Evolutionary conservation across 2,797 vertebrate species (phyloP), one percentile per base, ranked within the genome.

Genomic region (Geotria australis): DNA sequence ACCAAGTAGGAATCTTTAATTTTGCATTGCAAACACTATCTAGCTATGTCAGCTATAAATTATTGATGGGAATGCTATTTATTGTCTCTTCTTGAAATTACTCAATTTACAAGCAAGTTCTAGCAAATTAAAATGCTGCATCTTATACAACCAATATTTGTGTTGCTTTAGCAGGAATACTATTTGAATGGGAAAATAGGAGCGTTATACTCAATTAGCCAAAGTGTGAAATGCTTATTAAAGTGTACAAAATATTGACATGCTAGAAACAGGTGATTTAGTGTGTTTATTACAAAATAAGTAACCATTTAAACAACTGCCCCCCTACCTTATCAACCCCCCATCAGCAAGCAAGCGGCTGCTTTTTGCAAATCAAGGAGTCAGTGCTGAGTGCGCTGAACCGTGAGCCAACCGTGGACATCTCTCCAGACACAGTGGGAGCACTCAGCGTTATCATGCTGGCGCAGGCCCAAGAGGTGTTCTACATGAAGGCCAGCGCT

Each of bases 391-490:
- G 86, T 48, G 77, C 86, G 2, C 74, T 96, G 67, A 95, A 72
- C 70, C 75, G 83, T 57, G 88, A 96, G 61, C 91, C 89, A 62
- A 93, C 89, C 46, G 80, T 93, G 76, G 91, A 98, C 72, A 85
- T 96, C 68, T 81, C 86, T 64, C 91, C 91, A 2, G 91, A 98
- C 64, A 96, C 88, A 2, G 81, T 76, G 58, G 81, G 85, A 57
- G 85, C 84, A 38, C 79, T 98, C 62, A 86, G 83, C 67, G 73
- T 79, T 61, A 94, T 98, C 66, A 98, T 96, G 88, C 71, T 95
- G 72, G 85, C 89, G 60, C 91, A 98, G 72, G 89, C 88, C 46
- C 91, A 98, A 68, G 89, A 98, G 72, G 89, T 98, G 59, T 86
- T 98, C 69, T 93, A 93, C 71, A 70, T 93, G 67, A 98, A 98